Base-by-base conservation (phyloP, 2,888 invertebrate genomes). In the Drosophila bunnanda region DNA sequence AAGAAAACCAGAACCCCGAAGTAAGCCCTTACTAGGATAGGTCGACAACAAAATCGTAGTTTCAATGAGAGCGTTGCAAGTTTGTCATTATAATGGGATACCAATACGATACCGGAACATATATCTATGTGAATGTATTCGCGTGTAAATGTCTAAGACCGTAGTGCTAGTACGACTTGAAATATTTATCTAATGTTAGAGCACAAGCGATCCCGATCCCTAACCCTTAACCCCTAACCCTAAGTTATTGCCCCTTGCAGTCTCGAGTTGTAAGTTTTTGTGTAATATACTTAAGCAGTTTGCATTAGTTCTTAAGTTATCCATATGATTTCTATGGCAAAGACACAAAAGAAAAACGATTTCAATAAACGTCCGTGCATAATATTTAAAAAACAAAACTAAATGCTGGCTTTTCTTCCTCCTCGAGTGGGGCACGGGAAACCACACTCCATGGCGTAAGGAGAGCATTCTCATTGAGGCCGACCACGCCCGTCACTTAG, bases 351-450 rank as follows among this genome's bases (percentile, higher is more conserved):
- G 59, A 60, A 65, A 79, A 77, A 78, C 77, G 75, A 80, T 82
- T 87, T 87, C 79, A 84, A 84, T 83, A 83, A 83, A 83, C 86
- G 86, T 83, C 83, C 83, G 83, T 86, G 83, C 86, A 83, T 83
- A 82, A 82, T 76, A 83, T 83, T 86, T 65, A 76, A 83, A 78
- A 82, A 72, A 39, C 32, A 64, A 65, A 73, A 59, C 73, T 48
- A 75, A 79, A 65, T 62, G 57, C 17, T 43, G 55, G 8, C 48
- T 43, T 50, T 64, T 64, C 25, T 44, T 32, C 10, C 34, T 15
- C 1, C 8, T 32, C n/a, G 30, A 54, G 46, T 39, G 56, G 71
- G n/a, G 41, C 22, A 25, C 20, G 22, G 59, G 34, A 54, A 36
- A 59, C 39, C 36, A 44, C 15, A 39, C 56, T 53, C 25, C 20